Conservation (phyloP, 2,888 invertebrate species). For the Boloria selene region DNA sequence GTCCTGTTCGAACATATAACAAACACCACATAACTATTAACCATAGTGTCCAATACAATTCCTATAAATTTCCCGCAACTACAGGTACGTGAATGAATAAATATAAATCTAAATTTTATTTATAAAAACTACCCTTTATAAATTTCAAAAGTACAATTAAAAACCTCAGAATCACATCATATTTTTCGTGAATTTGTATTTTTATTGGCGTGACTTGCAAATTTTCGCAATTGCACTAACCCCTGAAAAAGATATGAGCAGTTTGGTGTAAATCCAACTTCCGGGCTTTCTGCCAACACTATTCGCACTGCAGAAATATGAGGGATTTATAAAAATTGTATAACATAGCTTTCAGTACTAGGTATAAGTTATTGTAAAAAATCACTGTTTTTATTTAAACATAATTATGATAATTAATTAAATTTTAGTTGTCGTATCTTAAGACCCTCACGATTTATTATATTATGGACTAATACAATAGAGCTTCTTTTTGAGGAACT, state of each 20-base stretch:
- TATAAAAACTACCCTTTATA: slow-evolving; percentile 12
- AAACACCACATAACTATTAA: too few relatives aligned
- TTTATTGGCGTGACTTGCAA: slow-evolving; percentile 45
- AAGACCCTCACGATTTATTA: too few relatives aligned
- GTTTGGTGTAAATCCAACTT: slow-evolving; percentile 56
- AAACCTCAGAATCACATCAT: slow-evolving; percentile 27
- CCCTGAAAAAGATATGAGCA: slow-evolving; percentile 51
- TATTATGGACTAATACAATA: too few relatives aligned
- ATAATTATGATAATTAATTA: not conserved
- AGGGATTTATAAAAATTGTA: slow-evolving; percentile 60
- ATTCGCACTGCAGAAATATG: slow-evolving; percentile 68
- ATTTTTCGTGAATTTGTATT: slow-evolving; percentile 38
- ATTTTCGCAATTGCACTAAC: slow-evolving; percentile 43
- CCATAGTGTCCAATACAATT: too few relatives aligned
- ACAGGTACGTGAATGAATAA: not conserved
- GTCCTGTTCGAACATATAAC: too few relatives aligned
- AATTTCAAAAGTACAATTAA: slow-evolving; percentile 32
- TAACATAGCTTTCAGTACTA: slow-evolving; percentile 44
- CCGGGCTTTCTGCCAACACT: slow-evolving; percentile 62
- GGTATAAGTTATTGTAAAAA: slow-evolving; percentile 34
- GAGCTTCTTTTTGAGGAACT: too few relatives aligned
- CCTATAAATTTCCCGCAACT: not conserved
- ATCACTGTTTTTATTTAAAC: not conserved
- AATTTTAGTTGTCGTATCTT: too few relatives aligned
- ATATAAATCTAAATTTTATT: slow-evolving; percentile 9